Evolutionary conservation across 2,113 vertebrate species (phyloP).

Genomic region (Sorex fumeus): DNA sequence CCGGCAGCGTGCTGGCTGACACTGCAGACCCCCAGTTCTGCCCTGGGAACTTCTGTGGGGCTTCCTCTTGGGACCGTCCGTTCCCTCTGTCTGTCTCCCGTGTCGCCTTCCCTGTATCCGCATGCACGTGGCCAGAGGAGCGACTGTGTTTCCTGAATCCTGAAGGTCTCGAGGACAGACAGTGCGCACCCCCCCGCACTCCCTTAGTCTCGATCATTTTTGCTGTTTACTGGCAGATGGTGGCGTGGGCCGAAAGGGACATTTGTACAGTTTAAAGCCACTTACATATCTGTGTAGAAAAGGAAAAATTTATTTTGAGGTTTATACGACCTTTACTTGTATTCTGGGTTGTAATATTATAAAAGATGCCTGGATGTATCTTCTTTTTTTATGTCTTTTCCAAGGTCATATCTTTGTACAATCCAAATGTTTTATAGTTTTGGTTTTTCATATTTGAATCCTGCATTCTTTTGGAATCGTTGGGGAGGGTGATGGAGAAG

Average conservation of each 20-base stretch:
- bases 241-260: no score
- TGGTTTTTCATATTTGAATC: conserved; percentile 51
- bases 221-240: no score
- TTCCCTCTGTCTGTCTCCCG: no score
- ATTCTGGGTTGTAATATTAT: not conserved
- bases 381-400: not conserved
- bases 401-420: not conserved
- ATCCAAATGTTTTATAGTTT: conserved; percentile 30
- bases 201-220: no score
- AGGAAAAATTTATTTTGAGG: not conserved
- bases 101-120: no score
- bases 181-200: no score
- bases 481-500: not conserved
- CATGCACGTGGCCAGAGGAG: not conserved
- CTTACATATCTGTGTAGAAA: not conserved
- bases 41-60: no score
- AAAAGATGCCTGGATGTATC: conserved; percentile 11
- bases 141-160: conserved; percentile 9
- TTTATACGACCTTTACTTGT: conserved; percentile 4
- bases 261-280: not conserved
- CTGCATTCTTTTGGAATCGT: conserved; percentile 29
- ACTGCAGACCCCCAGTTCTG: no score
- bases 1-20: no score
- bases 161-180: no score
- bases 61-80: no score